Evolutionary conservation across 2,113 vertebrate genomes (phyloP).

Genomic region (Pollimyrus isidori): DNA sequence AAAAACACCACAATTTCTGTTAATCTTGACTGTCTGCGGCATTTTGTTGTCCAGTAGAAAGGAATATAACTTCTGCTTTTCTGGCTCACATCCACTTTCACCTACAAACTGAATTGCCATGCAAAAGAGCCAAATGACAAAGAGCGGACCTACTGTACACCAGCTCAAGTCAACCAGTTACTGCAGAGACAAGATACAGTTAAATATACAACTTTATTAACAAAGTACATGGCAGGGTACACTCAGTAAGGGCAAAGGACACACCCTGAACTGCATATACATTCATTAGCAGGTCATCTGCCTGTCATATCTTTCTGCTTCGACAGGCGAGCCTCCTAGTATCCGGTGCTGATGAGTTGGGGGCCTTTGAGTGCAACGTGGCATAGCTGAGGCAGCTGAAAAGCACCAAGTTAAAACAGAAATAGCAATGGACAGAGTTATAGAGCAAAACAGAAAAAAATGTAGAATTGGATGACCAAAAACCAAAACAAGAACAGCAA

Average conservation of each 20-base stretch:
- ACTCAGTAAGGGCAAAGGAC: neutral
- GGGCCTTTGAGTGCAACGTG: neutral
- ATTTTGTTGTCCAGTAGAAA: neutral
- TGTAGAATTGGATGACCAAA: neutral
- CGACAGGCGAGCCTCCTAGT: neutral
- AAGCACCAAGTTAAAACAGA: neutral
- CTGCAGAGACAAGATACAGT: neutral
- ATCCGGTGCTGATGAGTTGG: neutral
- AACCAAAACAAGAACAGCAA: neutral
- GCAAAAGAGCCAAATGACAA: neutral
- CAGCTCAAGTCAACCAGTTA: neutral
- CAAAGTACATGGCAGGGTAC: neutral
- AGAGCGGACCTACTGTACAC: neutral
- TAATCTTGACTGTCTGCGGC: neutral
- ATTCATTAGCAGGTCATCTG: neutral
- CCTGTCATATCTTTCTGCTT: neutral
- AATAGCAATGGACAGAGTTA: neutral
- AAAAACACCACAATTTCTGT: neutral
- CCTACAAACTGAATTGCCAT: constrained; percentile 20
- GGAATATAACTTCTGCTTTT: neutral
- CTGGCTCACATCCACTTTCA: neutral
- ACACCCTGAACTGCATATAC: neutral
- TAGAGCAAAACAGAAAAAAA: neutral
- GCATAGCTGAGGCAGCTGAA: neutral
- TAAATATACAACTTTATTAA: neutral